phyloP scores from a whole-genome alignment of 2,797 vertebrate genomes.

The Pangasius mekongensis region DNA sequence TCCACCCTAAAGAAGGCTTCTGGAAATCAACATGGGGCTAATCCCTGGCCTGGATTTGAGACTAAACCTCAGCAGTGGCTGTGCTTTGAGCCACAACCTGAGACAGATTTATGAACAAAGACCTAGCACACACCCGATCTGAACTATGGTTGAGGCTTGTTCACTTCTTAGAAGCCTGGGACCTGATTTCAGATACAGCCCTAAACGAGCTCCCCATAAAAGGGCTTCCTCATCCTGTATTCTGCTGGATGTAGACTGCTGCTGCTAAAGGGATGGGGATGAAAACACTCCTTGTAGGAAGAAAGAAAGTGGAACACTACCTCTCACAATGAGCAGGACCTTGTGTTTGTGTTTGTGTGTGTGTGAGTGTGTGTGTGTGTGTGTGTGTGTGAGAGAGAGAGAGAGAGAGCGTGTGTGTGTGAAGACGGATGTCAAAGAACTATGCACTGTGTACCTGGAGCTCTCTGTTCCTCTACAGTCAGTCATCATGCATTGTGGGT shows the following conservation, averaged over 20 bases:
- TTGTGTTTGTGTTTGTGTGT: conserved; percentile 22
- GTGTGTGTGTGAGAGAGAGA: conserved; percentile 18
- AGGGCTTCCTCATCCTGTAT: conserved; percentile 50
- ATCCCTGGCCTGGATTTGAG: conserved; percentile 21
- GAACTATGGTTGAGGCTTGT: conserved; percentile 24
- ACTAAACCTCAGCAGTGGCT: neutral
- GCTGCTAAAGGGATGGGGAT: conserved; percentile 39
- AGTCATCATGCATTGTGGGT: conserved; percentile 11
- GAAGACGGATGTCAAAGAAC: conserved; percentile 13
- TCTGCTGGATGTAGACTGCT: conserved; percentile 32
- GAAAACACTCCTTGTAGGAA: conserved; percentile 36
- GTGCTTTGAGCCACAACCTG: neutral
- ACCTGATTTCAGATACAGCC: conserved; percentile 16
- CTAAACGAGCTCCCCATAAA: conserved; percentile 37
- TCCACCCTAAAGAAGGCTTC: conserved; percentile 53
- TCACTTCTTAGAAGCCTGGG: conserved; percentile 33
- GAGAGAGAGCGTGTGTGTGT: neutral
- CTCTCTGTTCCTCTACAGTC: conserved; percentile 23
- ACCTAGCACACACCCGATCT: neutral
- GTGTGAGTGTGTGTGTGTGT: conserved; percentile 15
- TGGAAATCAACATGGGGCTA: neutral
- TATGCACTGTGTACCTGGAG: conserved; percentile 55
- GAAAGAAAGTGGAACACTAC: conserved; percentile 53
- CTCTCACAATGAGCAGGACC: conserved; percentile 55
- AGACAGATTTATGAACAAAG: conserved; percentile 8